Evolutionary conservation across 1,140 invertebrate genomes (phyloP).

Genomic region (Drosophila gunungcola): DNA sequence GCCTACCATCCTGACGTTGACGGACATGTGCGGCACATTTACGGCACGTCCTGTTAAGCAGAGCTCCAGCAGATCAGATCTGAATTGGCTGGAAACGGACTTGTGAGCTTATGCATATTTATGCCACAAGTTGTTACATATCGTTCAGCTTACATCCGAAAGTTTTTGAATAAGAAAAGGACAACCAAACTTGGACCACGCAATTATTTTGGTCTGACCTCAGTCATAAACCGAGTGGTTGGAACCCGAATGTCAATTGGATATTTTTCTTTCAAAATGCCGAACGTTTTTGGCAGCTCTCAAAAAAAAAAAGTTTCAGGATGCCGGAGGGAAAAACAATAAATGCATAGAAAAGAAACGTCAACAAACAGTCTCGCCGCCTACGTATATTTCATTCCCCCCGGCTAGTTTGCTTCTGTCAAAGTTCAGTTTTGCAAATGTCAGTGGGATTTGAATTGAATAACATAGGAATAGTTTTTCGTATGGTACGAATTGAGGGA

Average conservation of each 20-base stretch:
- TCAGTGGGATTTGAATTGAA: slow-evolving; percentile 49
- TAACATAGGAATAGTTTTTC: slow-evolving; percentile 42
- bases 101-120: slow-evolving; percentile 72
- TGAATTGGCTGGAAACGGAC: not conserved
- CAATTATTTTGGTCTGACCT: slow-evolving; percentile 45
- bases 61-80: slow-evolving; percentile 40
- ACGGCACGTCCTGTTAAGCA: slow-evolving; percentile 55
- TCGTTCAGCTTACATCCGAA: slow-evolving; percentile 44
- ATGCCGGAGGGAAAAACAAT: slow-evolving; percentile 22
- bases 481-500: not conserved
- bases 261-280: slow-evolving; percentile 35
- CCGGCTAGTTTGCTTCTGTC: slow-evolving; percentile 20
- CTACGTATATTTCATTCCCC: not conserved
- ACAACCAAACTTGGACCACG: slow-evolving; percentile 36
- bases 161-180: slow-evolving; percentile 64
- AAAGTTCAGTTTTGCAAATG: slow-evolving; percentile 48
- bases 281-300: slow-evolving; percentile 30
- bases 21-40: slow-evolving; percentile 63
- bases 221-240: slow-evolving; percentile 9
- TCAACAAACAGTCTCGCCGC: slow-evolving; percentile 23
- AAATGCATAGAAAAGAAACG: slow-evolving; percentile 37
- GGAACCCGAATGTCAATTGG: slow-evolving; percentile 57
- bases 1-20: slow-evolving; percentile 53
- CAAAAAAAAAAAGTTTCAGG: not conserved
- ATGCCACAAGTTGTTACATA: slow-evolving; percentile 66